These are phyloP conservation scores for Neelides sp. DNA, from an alignment of 1,140 invertebrate species.

Conservation along the genomic window DNA sequence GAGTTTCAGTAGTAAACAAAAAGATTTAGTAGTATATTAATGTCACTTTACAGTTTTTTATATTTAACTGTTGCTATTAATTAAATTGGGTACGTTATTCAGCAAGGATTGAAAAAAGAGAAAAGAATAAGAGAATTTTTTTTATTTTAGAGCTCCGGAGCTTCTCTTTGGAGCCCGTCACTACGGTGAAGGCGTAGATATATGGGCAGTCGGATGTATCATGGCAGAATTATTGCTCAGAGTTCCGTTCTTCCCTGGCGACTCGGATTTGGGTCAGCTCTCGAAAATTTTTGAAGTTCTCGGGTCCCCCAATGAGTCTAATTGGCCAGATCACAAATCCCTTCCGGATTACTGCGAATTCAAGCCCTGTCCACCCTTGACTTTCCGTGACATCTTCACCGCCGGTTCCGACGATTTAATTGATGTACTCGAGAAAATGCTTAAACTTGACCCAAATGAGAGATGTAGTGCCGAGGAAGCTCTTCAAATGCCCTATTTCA, in stretches of 20 bases:
- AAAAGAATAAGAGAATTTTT: not conserved
- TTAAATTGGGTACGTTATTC: not conserved
- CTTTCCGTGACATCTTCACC: slow-evolving; percentile 83
- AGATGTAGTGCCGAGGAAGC: slow-evolving; percentile 69
- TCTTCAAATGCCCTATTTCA: slow-evolving; percentile 69
- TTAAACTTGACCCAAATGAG: slow-evolving; percentile 71
- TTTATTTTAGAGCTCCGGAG: slow-evolving; percentile 66
- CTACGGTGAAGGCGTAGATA: slow-evolving; percentile 93
- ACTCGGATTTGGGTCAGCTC: slow-evolving; percentile 91
- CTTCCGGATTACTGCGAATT: slow-evolving; percentile 89
- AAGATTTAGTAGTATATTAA: no score
- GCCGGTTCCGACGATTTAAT: slow-evolving; percentile 90
- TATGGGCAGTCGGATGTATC: slow-evolving; percentile 98
- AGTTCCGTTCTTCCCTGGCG: slow-evolving; percentile 87
- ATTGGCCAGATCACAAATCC: slow-evolving; percentile 73
- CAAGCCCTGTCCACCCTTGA: slow-evolving; percentile 68
- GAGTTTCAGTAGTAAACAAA: no score
- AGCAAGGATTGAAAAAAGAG: slow-evolving; percentile 2
- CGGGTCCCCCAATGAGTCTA: slow-evolving; percentile 83
- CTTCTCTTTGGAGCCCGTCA: slow-evolving; percentile 86
- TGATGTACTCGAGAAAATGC: slow-evolving; percentile 60
- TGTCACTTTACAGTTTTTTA: no score
- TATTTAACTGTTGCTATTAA: not conserved
- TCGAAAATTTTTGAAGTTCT: slow-evolving; percentile 83
- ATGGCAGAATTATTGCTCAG: slow-evolving; percentile 84